Percentiles rank a stretch among this genome's conserved stretches.
Conservation (phyloP, 2,888 invertebrate genomes). For the Volucella inflata region DNA sequence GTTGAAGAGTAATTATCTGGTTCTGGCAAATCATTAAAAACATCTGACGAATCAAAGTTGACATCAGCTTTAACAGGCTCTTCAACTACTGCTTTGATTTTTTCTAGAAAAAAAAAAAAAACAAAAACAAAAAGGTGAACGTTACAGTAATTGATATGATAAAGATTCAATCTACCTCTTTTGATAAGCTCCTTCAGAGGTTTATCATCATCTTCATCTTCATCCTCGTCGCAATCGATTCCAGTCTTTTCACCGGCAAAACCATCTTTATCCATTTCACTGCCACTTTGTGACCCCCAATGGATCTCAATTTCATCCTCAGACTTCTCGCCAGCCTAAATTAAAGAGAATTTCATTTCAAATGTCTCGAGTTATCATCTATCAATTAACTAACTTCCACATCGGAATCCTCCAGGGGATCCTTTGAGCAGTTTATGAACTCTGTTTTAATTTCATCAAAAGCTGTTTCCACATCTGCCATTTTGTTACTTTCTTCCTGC, state of each 20-base stretch:
- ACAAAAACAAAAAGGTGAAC: neutral
- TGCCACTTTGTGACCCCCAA: conserved; percentile 44
- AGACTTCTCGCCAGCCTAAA: conserved; percentile 52
- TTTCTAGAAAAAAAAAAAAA: conserved; percentile 24
- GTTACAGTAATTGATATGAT: neutral
- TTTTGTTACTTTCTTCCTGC: conserved; percentile 29
- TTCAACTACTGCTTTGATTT: conserved; percentile 11
- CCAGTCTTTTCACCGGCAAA: conserved; percentile 39
- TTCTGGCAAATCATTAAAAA: conserved; percentile 61
- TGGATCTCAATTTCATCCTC: conserved; percentile 69
- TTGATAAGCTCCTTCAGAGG: conserved; percentile 74
- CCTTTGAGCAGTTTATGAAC: conserved; percentile 67
- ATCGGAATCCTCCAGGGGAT: conserved; percentile 77
- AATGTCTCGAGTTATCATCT: neutral
- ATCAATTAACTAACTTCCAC: conserved; percentile 62
- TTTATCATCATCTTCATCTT: conserved; percentile 75
- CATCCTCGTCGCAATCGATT: conserved; percentile 68
- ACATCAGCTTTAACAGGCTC: conserved; percentile 3
- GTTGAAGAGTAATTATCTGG: conserved; percentile 51
- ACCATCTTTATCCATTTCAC: conserved; percentile 46
- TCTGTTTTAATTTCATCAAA: conserved; percentile 69
- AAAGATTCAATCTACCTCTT: conserved; percentile 40
- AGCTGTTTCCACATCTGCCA: conserved; percentile 44
- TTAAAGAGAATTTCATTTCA: conserved; percentile 12
- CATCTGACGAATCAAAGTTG: conserved; percentile 50